Conservation (phyloP, 2,888 invertebrate species). For the Gibbula magus region DNA sequence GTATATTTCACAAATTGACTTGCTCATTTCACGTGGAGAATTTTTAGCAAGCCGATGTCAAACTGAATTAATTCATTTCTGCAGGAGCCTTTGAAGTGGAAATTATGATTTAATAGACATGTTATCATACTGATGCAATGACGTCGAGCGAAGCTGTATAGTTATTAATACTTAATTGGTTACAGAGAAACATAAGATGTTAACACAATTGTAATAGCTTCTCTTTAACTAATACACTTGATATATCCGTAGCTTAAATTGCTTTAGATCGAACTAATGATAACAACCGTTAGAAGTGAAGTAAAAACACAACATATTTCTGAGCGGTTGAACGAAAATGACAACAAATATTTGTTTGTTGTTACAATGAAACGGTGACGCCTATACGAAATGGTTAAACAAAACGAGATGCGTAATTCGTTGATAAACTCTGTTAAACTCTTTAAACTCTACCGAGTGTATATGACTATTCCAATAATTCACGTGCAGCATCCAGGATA, state of each 20-base stretch:
- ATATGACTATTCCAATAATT: too few species aligned
- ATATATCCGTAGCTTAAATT: conserved; percentile 2
- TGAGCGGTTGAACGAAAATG: too few species aligned
- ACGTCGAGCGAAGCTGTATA: conserved; percentile 9
- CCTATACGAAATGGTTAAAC: too few species aligned
- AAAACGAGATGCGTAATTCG: too few species aligned
- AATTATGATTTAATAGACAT: conserved; percentile 18
- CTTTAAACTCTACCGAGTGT: too few species aligned
- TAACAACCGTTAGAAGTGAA: background rate
- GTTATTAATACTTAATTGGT: conserved; percentile 10
- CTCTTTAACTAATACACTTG: background rate
- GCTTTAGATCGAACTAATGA: background rate
- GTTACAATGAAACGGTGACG: too few species aligned
- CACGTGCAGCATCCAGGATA: background rate
- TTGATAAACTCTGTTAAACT: too few species aligned
- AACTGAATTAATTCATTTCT: background rate
- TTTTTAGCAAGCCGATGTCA: conserved; percentile 3
- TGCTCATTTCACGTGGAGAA: conserved; percentile 13
- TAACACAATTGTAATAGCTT: background rate
- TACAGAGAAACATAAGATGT: background rate
- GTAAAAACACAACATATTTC: too few species aligned
- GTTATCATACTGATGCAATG: background rate
- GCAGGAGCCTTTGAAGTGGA: conserved; percentile 3
- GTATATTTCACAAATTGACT: conserved; percentile 16
- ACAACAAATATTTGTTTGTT: too few species aligned